Evolutionary conservation across 2,113 vertebrate genomes (phyloP), one percentile per base, ranked within the genome.

Genomic region (Paraplagusia blochii): DNA sequence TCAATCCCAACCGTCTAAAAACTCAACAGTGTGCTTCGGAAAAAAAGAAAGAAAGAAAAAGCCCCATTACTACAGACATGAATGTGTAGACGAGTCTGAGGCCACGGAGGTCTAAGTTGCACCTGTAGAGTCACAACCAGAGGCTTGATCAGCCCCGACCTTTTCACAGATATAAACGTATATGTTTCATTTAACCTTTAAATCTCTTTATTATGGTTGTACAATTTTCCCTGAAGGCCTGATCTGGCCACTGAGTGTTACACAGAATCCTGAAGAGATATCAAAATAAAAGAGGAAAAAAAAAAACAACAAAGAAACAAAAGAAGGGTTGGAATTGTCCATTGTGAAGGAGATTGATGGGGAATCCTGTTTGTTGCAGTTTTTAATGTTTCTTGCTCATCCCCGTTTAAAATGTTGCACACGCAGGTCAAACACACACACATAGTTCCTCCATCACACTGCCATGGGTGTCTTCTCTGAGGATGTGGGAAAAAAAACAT

Each of bases 371-470:
- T 92, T 74, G 72, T 79, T 79, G 92, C 91, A 91, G 91, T 93
- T 93, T 91, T 81, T 81, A 84, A 76, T 72, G 77, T 77, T 67
- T 59, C 18, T 50, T 68, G 53, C 57, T 34, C 65, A 72, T 75
- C 76, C 85, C 85, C 84, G 61, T 79, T 72, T 82, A 79, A 84
- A 92, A 94, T 90, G 89, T 92, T 92, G 93, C 92, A 93, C 92
- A 93, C 92, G 91, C 93, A 92, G 92, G 91, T 93, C 94, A 94
- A 93, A 94, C 91, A 91, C 93, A 94, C 92, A 93, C 92, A 94
- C 92, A 93, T 92, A 92, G 90, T 90, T 91, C 92, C 91, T 93
- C 92, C 92, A 92, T 91, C 68, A 58, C 79, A 92, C 84, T 85
- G 92, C 88, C 87, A 87, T 82, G 88, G 88, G 22, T 15, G 48